Evolutionary conservation across 1,140 invertebrate species (phyloP), one percentile per base, ranked within the genome.

Genomic region (Pissodes strobi): DNA sequence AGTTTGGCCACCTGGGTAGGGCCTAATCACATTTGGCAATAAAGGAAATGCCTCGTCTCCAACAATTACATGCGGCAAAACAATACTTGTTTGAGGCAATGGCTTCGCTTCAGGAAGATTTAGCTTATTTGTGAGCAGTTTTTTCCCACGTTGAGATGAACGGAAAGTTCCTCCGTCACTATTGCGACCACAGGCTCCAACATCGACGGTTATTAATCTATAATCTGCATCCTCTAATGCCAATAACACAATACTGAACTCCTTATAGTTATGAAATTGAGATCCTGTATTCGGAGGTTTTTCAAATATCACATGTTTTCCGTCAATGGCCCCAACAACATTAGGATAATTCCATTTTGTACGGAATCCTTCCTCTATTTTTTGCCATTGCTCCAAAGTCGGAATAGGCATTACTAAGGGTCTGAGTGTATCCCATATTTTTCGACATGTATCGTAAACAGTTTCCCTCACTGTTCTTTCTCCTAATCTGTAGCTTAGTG

Each of bases 1-100:
- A 18, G 18, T 3, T 53, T 66, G 64, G 39, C 21, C 34, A n/a
- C 72, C 66, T 19, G 78, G 74, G 69, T 77, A 83, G 34, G 81
- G 80, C 46, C 75, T 69, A 78, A 83, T 79, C 51, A 83, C 57
- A 60, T 77, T 75, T 46, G 46, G 17, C 27, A 64, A 69, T 30
- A 82, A 68, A 46, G 76, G 69, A 71, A 83, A 84, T 27, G 79
- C 80, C 53, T 76, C 78, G 74, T 83, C 81, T 41, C 73, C 80
- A 22, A 81, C 69, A 70, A 83, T 75, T 39, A 79, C 74, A 62
- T 72, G 75, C n/a, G 79, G 79, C 22, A 72, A 15, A 56, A 57
- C 27, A 61, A 48, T 56, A 41, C 25, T 43, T 18, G 41, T 59
- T 46, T 59, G 27, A 43, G 62, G 62, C 41, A 52, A 30, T 25